Conservation (phyloP, 2,113 vertebrate genomes). For the Embiotoca jacksoni region DNA sequence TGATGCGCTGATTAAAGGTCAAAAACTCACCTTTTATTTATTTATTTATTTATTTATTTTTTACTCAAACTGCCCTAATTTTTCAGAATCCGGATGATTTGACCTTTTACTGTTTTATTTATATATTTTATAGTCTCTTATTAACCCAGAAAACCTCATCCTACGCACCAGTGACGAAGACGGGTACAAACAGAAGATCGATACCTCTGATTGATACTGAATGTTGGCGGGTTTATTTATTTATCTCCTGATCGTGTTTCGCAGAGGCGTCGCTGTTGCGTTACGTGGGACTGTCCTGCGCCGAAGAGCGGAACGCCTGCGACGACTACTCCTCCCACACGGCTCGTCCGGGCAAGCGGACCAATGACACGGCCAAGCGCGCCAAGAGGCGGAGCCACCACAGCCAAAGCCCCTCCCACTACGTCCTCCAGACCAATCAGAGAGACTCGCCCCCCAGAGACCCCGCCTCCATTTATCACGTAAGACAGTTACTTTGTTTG, state of each 20-base stretch:
- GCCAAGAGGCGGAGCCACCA: slow-evolving; percentile 97
- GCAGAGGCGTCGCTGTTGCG: slow-evolving; percentile 93
- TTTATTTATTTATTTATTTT: too few relatives aligned
- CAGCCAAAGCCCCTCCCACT: slow-evolving; percentile 94
- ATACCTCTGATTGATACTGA: neutral
- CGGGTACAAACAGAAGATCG: neutral
- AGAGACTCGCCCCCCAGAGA: slow-evolving; percentile 95
- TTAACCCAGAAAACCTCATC: slow-evolving; percentile 13
- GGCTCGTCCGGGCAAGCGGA: slow-evolving; percentile 91
- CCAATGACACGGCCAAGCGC: slow-evolving; percentile 92
- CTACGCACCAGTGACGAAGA: neutral
- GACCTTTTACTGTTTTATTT: slow-evolving; percentile 22
- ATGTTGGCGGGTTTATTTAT: neutral
- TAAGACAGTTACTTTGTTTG: slow-evolving; percentile 62
- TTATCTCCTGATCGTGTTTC: slow-evolving; percentile 2
- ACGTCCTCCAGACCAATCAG: slow-evolving; percentile 91
- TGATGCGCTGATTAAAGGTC: slow-evolving; percentile 41
- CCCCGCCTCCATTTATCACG: slow-evolving; percentile 92
- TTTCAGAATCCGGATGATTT: neutral
- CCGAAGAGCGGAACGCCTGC: slow-evolving; percentile 89
- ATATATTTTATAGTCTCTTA: slow-evolving; percentile 1
- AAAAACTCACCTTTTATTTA: neutral
- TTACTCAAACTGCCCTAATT: neutral
- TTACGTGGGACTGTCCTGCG: slow-evolving; percentile 86
- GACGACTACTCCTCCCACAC: slow-evolving; percentile 93